phyloP scores from a whole-genome alignment of 2,113 vertebrate genomes.

The Ascaphus truei region DNA sequence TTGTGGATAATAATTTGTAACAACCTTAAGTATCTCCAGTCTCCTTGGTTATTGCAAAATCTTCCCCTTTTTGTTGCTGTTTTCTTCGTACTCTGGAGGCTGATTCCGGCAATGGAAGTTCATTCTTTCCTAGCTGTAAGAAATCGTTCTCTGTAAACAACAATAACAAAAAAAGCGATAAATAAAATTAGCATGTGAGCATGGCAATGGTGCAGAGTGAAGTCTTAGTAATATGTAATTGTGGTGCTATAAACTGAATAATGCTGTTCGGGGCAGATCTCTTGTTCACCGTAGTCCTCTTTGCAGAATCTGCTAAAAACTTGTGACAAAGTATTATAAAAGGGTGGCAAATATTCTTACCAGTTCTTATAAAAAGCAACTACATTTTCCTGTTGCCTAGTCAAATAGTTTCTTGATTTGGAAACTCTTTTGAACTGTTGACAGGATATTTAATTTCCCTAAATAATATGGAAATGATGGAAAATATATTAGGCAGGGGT shows the following conservation, averaged over 20 bases:
- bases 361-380: too few species aligned
- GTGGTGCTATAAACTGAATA: background rate
- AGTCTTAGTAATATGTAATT: background rate
- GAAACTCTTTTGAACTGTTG: slow-evolving; percentile 7
- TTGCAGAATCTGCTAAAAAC: too few species aligned
- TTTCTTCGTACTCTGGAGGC: slow-evolving; percentile 26
- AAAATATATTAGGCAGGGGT: slow-evolving; percentile 41
- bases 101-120: slow-evolving; percentile 20
- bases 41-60: slow-evolving; percentile 41
- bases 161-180: background rate
- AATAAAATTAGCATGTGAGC: slow-evolving; percentile 7
- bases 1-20: slow-evolving; percentile 49
- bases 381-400: too few species aligned
- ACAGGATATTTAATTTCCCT: slow-evolving; percentile 41
- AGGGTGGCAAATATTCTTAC: too few species aligned
- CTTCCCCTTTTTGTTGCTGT: slow-evolving; percentile 27
- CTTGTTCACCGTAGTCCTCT: too few species aligned
- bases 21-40: slow-evolving; percentile 44
- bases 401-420: too few species aligned
- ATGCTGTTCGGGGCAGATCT: too few species aligned
- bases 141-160: slow-evolving; percentile 35
- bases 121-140: slow-evolving; percentile 10
- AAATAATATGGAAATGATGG: slow-evolving; percentile 47
- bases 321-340: too few species aligned
- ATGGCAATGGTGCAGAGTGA: background rate